Evolutionary conservation across 2,113 vertebrate species (phyloP).

Genomic region (Barbus barbus): DNA sequence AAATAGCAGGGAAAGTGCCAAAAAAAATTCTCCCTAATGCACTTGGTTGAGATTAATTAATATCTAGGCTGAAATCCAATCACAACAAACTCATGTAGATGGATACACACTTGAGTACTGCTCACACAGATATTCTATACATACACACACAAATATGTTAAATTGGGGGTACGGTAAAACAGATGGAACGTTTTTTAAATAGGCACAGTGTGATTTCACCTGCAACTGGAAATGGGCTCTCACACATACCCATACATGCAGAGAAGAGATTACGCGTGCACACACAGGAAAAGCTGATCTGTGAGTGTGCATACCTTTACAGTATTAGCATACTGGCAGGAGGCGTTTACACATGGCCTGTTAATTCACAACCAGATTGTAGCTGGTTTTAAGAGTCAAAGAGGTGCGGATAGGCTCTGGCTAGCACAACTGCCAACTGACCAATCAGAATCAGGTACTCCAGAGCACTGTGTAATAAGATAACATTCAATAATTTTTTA

Average conservation of each 20-base stretch:
- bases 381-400: conserved; percentile 3
- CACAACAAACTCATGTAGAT: conserved; percentile 6
- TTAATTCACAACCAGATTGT: conserved; percentile 20
- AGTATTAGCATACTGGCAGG: conserved; percentile 20
- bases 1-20: not conserved
- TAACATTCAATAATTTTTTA: too few relatives aligned
- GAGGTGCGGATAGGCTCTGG: not conserved
- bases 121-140: not conserved
- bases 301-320: conserved; percentile 24
- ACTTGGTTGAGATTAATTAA: conserved; percentile 12
- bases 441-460: not conserved
- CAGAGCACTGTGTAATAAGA: too few relatives aligned
- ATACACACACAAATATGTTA: not conserved
- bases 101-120: not conserved
- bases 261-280: conserved; percentile 22
- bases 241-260: not conserved
- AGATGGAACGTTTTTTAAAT: conserved; percentile 11
- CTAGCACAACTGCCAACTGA: too few relatives aligned
- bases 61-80: not conserved
- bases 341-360: conserved; percentile 1
- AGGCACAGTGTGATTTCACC: not conserved
- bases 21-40: not conserved
- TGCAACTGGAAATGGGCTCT: not conserved
- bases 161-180: conserved; percentile 15
- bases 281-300: not conserved